Evolutionary conservation across 2,797 vertebrate species (phyloP), one percentile per base, ranked within the genome.

Genomic region (Pseudochirops corinnae): DNA sequence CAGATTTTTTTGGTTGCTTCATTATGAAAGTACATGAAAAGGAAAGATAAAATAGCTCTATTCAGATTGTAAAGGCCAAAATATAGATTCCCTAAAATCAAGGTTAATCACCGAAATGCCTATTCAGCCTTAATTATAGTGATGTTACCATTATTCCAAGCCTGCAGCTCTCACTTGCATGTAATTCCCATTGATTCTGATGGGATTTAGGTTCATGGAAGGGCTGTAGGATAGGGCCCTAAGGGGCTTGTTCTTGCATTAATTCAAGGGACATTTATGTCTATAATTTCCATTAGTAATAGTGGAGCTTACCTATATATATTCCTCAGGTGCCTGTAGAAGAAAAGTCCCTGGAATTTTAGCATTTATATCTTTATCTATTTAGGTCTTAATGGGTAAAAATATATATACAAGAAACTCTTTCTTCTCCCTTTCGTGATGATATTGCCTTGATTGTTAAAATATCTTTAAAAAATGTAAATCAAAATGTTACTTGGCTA

Each of bases 81-180:
- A 90, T 90, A 93, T 24, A 62, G 93, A 92, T 26, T 95, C 91
- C 56, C 58, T 57, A 39, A 97, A 93, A 95, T 62, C 1, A 28
- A 95, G 97, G 97, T n/a, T 2, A 94, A 56, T 93, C 95, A 97
- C 95, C 60, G 95, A 97, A 98, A 90, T 29, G 3, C 92, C 92
- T 96, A 91, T 96, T 92, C 97, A 96, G 92, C 92, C 96, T 97
- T 96, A 74, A 92, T 92, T 60, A 58, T 46, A 33, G 46, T 53
- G 92, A 62, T 9, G 56, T 26, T 93, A 56, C 91, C 56, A 1
- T n/a, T 91, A 91, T 74, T 29, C 46, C 26, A n/a, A 53, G 26
- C 92, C 91, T 91, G 56, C 94, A 53, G n/a, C 90, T 95, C 93
- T 95, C n/a, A 5, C 3, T 53, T 91, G 90, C 90, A 91, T 55